A percentile compares a stretch with the other conserved stretches of the same genome.
These are phyloP conservation scores for Poeciliopsis occidentalis DNA, from an alignment of 2,113 vertebrate genomes.

Conservation along the genomic window DNA sequence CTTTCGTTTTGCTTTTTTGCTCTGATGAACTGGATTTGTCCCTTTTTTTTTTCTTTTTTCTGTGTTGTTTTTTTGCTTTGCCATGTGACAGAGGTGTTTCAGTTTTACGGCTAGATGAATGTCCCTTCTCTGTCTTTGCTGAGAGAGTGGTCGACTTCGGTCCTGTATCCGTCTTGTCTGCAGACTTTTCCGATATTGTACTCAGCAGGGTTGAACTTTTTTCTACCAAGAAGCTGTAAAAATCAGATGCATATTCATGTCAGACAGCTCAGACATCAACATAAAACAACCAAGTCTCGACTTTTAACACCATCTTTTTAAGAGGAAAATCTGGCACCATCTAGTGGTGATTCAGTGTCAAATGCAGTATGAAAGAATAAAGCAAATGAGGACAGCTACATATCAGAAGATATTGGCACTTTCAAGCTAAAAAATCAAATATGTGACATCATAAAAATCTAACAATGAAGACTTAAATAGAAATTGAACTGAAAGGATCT, in stretches of 20 bases:
- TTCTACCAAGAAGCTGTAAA: conserved; percentile 66
- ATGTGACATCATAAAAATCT: no score
- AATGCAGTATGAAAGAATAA: background rate
- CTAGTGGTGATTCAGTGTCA: conserved; percentile 71
- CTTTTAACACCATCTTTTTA: conserved; percentile 17
- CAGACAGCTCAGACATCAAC: conserved; percentile 48
- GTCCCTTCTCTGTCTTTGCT: conserved; percentile 62
- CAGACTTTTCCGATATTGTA: conserved; percentile 55
- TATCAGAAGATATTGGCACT: background rate
- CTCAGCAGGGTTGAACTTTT: conserved; percentile 53
- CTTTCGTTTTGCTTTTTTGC: background rate
- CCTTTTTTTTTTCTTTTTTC: background rate
- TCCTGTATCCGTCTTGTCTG: conserved; percentile 51
- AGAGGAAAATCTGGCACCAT: conserved; percentile 78
- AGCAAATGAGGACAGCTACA: background rate
- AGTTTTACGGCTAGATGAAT: conserved; percentile 28
- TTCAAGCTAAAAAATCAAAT: background rate
- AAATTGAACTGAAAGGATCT: no score
- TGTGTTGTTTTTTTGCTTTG: background rate
- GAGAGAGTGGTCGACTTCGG: conserved; percentile 47
- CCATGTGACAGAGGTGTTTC: conserved; percentile 29
- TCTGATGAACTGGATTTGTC: conserved; percentile 8
- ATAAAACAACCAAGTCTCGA: conserved; percentile 37
- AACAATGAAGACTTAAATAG: background rate
- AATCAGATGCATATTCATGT: conserved; percentile 64